Base-by-base conservation (phyloP, 2,888 invertebrate species). In the Tipula lateralis region DNA sequence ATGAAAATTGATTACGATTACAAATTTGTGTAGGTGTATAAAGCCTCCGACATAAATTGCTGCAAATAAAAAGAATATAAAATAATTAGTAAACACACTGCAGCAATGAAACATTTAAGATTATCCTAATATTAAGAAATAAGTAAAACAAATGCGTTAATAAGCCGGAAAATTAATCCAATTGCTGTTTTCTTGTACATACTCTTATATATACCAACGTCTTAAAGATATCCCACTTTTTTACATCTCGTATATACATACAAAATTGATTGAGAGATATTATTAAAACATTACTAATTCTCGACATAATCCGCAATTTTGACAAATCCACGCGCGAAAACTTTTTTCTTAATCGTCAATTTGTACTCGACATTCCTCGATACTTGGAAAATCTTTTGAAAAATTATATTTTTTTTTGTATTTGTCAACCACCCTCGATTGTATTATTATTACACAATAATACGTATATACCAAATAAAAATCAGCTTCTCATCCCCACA, bases 91-190 rank as follows among this genome's bases (percentile, higher is more conserved):
- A n/a, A n/a, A n/a, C n/a, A n/a, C n/a, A n/a, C n/a, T n/a, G n/a
- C n/a, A n/a, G n/a, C n/a, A n/a, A n/a, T n/a, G n/a, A n/a, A n/a
- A n/a, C n/a, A n/a, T n/a, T n/a, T n/a, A n/a, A n/a, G n/a, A n/a
- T n/a, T n/a, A n/a, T n/a, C n/a, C n/a, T 6, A 81, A 81, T 29
- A 29, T 81, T 29, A 29, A 29, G 81, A 81, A 29, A 81, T 81
- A 81, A 81, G 81, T 81, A 81, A 81, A 29, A 81, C 81, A 81
- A 81, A 81, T 81, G 29, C 81, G 81, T 29, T 81, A 81, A 81
- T 81, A 81, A 81, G 81, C 81, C n/a, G 4, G 16, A 50, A 50
- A 50, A 19, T 50, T 50, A 50, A 50, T 50, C 44, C 44, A 50
- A 50, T 50, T 50, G 44, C 44, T 50, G 44, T 50, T 50, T 50